Conservation (phyloP, 92 coral and sea anemone species). For the Plumapathes pennacea region DNA sequence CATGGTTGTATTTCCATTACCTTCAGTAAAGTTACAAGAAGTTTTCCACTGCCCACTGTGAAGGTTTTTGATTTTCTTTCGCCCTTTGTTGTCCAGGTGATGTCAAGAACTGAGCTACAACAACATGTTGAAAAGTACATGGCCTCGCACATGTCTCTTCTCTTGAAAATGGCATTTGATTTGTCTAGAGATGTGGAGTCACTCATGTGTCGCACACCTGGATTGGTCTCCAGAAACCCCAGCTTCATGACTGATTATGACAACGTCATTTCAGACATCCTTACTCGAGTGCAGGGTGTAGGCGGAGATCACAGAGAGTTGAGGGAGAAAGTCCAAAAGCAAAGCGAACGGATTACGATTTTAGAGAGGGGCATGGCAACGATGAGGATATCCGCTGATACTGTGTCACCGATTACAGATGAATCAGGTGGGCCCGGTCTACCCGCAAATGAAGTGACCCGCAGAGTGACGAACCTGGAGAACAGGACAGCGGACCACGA, state of each 20-base stretch:
- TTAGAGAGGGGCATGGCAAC: constrained; percentile 1
- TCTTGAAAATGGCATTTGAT: constrained; percentile 6
- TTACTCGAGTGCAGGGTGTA: neutral
- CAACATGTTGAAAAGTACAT: constrained; percentile 4
- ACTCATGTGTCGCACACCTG: neutral
- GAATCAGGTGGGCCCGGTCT: neutral
- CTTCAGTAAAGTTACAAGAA: too few species aligned
- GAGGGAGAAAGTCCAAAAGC: neutral
- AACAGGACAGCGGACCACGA: constrained; percentile 21
- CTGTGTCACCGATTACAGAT: neutral
- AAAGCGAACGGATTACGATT: constrained; percentile 8
- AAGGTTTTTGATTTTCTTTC: too few species aligned
- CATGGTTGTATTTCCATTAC: too few species aligned
- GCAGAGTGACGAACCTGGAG: constrained; percentile 8
- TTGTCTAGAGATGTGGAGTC: constrained; percentile 10
- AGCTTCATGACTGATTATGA: constrained; percentile 11
- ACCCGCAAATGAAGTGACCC: neutral
- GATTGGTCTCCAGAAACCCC: constrained; percentile 1
- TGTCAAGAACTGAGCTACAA: constrained; percentile 7
- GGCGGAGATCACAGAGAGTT: neutral
- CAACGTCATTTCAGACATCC: constrained; percentile 5
- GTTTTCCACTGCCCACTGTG: too few species aligned
- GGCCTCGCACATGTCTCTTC: constrained; percentile 7
- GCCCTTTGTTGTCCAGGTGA: constrained; percentile 3
- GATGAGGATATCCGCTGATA: neutral